Base-by-base conservation (phyloP, 2,888 invertebrate species). In the Chrysopilus asiliformis region DNA sequence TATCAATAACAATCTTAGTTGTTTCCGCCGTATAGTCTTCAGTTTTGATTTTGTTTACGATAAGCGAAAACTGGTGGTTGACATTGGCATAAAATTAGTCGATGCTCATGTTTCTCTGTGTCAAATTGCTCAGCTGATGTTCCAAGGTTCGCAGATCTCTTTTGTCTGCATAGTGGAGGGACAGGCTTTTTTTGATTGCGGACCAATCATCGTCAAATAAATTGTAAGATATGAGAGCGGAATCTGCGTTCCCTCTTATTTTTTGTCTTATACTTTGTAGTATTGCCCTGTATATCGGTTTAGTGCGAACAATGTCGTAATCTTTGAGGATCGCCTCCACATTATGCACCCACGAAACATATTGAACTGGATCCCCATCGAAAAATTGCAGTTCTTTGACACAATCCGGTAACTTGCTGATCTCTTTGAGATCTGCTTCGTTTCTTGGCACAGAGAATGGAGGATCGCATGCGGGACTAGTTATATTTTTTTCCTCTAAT, bases 1-100 rank as follows among this genome's bases (percentile, higher is more conserved):
- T 30, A 22, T 38, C 25, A 2, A 38, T 34, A 4, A 38, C 14
- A 7, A 17, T 25, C 19, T 29, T 28, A 7, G 22, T 34, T 22
- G 33, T 38, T 22, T 38, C 33, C 8, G 22, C 10, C n/a, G 30
- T 26, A 34, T 38, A 28, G 12, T 38, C 13, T 12, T 38, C 34
- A 14, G 25, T 29, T 30, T 38, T 38, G 12, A 38, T 15, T 17
- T 34, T 34, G 25, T 34, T 34, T 15, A 30, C 22, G 4, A 34
- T 38, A 9, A 34, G 18, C 9, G 34, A 34, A 14, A 38, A 38
- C 13, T 38, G 33, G 15, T 38, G 38, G 18, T 38, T 38, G 6
- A 38, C 34, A 12, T 25, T 38, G 2, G 34, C 34, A 12, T 38
- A 34, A 20, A 45, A 49, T 25, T 43, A 39, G 10, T 46, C 43